A percentile compares a stretch with the other conserved stretches of the same genome.
These are phyloP conservation scores for Nemapogon koenigi DNA, from an alignment of 2,888 invertebrate species.

Conservation along the genomic window DNA sequence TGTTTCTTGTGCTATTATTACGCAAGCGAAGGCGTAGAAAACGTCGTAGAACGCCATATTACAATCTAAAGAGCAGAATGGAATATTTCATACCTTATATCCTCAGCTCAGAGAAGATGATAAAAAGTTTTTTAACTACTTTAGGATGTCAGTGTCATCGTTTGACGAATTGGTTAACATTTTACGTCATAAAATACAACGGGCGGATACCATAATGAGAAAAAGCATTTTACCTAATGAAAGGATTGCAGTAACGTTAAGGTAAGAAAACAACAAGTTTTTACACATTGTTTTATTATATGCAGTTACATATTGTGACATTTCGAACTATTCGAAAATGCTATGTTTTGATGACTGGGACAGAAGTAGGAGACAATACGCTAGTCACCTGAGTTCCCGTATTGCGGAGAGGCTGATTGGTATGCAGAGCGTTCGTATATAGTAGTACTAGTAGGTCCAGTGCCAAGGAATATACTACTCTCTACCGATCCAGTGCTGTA, in stretches of 20 bases:
- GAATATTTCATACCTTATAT: constrained; percentile 18
- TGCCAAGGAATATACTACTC: no score
- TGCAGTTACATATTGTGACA: not conserved
- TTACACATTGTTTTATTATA: constrained; percentile 1
- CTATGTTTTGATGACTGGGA: constrained; percentile 1
- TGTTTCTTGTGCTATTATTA: no score
- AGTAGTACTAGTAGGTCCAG: no score
- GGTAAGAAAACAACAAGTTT: constrained; percentile 1
- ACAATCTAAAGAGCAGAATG: no score
- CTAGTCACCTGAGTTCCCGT: constrained; percentile 1
- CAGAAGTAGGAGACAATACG: constrained; percentile 4
- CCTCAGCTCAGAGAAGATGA: constrained; percentile 16
- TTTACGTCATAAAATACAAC: constrained; percentile 6
- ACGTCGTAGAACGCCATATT: no score
- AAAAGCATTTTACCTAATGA: constrained; percentile 5
- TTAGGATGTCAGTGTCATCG: constrained; percentile 16
- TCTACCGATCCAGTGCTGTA: no score
- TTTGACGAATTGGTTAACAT: constrained; percentile 7
- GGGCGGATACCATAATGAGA: constrained; percentile 4
- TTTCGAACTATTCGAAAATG: constrained; percentile 3
- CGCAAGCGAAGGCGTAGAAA: no score
- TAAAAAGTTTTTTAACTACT: constrained; percentile 18
- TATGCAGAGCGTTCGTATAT: not conserved
- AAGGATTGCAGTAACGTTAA: constrained; percentile 7
- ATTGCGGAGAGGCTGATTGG: not conserved